These are phyloP conservation scores for Bambusicola thoracicus DNA, from an alignment of 2,113 vertebrate species.

Conservation along the genomic window DNA sequence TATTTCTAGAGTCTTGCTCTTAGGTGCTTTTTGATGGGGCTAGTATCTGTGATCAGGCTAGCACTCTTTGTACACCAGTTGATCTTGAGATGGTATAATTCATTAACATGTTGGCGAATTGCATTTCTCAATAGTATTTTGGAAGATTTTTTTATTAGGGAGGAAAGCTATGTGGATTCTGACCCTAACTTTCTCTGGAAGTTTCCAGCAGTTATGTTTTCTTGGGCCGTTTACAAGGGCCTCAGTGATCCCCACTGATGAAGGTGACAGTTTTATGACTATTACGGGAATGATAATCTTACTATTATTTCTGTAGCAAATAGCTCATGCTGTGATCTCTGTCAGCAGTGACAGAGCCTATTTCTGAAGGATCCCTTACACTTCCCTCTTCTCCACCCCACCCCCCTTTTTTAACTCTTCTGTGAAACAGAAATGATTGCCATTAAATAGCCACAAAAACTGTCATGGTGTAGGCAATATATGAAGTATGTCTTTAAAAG, in stretches of 20 bases:
- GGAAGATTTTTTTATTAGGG: not conserved
- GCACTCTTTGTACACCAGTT: not conserved
- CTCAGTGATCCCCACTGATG: not conserved
- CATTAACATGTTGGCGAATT: not conserved
- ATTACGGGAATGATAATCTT: not conserved
- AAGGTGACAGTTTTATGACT: not conserved
- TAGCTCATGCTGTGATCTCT: not conserved
- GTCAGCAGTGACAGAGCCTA: not conserved
- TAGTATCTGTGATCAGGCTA: not conserved
- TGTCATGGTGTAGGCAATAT: not conserved
- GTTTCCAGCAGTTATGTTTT: not conserved
- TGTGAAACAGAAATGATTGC: not conserved
- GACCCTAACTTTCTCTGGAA: not conserved
- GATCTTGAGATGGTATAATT: not conserved
- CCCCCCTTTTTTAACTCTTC: not conserved
- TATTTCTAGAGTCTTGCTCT: not conserved
- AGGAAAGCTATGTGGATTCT: not conserved
- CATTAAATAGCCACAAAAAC: not conserved
- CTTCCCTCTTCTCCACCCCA: too few relatives aligned
- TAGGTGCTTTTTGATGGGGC: not conserved
- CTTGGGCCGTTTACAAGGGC: not conserved
- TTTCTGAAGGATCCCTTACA: not conserved
- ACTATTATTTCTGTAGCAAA: not conserved
- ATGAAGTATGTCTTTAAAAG: not conserved
- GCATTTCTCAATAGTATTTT: not conserved